These are phyloP conservation scores for Taeniopygia guttata DNA, from an alignment of 2,797 vertebrate genomes.

Conservation along the genomic window DNA sequence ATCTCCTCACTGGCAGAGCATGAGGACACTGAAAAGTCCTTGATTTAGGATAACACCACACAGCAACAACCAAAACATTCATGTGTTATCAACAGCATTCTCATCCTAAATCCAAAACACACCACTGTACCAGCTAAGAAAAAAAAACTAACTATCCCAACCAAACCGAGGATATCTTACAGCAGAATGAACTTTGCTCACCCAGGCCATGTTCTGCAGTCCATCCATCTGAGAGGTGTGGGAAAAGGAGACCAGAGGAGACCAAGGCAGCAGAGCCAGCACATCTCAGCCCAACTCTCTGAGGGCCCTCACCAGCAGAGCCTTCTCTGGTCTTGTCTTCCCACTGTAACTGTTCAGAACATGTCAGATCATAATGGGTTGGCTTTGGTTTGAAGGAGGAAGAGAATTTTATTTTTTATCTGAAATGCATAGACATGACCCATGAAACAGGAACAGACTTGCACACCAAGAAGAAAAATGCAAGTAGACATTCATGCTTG, in stretches of 20 bases:
- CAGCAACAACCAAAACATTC: not conserved
- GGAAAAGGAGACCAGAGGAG: not conserved
- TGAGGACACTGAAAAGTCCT: not conserved
- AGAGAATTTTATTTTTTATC: not conserved
- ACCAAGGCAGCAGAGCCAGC: not conserved
- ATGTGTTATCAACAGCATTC: not conserved
- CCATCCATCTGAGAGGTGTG: not conserved
- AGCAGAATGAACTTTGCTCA: not conserved
- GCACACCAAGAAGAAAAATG: not conserved
- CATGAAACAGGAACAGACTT: slow-evolving; percentile 25
- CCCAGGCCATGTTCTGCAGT: not conserved
- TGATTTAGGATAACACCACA: not conserved
- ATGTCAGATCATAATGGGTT: not conserved
- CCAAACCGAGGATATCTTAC: not conserved
- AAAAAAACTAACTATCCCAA: not conserved
- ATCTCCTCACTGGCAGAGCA: not conserved
- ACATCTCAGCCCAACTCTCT: not conserved
- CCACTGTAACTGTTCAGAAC: not conserved
- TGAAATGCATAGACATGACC: not conserved
- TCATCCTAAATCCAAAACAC: not conserved
- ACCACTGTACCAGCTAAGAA: not conserved
- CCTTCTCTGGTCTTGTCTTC: not conserved
- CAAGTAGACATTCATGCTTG: slow-evolving; percentile 2
- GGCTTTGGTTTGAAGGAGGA: not conserved
- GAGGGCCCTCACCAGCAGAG: not conserved